Base-by-base conservation (phyloP, 2,888 invertebrate genomes). In the Argyresthia albistria region DNA sequence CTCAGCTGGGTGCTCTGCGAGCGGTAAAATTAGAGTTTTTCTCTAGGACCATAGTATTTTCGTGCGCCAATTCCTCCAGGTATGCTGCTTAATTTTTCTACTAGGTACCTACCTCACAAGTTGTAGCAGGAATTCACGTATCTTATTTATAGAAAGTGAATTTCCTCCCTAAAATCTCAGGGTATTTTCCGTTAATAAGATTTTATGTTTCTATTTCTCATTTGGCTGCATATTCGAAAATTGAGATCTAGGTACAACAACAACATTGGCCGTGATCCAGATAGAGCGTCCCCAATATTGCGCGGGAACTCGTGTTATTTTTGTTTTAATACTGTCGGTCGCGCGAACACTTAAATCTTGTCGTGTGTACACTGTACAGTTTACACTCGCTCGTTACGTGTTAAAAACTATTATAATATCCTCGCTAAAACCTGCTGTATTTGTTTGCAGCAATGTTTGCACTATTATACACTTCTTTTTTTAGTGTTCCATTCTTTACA, bases 281-380 rank as follows among this genome's bases (percentile, higher is more conserved):
- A 83, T 83, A 76, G 69, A 76, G 74, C 73, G 78, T 6, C 25
- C 76, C 69, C 73, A 70, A 70, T 81, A 82, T 74, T 82, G 78
- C 86, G 86, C 84, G 83, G 80, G 83, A 82, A 84, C 74, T 73
- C 73, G 78, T 63, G 76, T 69, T 87, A 87, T 86, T 82, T 87
- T 75, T 84, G 84, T 82, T 80, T 25, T 6, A 25, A 25, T 25
- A 25, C 25, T 75, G 70, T 70, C 70, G 70, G 66, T 70, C 76
- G 67, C 66, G 64, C 66, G 70, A 70, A 72, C 67, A 70, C 73
- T 73, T 73, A n/a, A 47, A 36, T 68, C 66, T 69, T 70, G 70
- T 68, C 68, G 67, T 67, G 62, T 67, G 2, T 6, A 25, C 25
- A 25, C 25, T 25, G 2, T 25, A 25, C n/a, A n/a, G n/a, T n/a